Evolutionary conservation across 2,113 vertebrate species (phyloP).

Genomic region (Stictonetta naevosa): DNA sequence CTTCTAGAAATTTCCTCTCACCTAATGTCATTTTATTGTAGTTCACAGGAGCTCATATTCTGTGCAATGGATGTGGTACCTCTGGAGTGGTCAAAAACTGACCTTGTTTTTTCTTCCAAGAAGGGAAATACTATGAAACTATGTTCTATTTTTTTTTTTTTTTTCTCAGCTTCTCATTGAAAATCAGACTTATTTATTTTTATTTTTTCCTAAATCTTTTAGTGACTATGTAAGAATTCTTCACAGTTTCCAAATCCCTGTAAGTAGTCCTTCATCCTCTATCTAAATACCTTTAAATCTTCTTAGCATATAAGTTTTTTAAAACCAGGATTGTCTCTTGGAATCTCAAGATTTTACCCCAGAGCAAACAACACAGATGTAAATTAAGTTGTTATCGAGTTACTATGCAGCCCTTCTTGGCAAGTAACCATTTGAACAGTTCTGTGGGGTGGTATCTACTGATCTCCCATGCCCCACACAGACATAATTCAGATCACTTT

Average conservation of each 20-base stretch:
- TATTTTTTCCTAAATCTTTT: neutral
- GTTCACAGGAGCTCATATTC: neutral
- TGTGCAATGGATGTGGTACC: neutral
- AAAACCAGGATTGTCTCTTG: neutral
- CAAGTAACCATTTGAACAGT: neutral
- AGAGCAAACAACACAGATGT: neutral
- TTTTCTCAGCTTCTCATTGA: neutral
- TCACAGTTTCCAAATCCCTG: neutral
- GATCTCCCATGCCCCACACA: neutral
- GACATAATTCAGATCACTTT: constrained; percentile 28
- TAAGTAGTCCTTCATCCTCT: neutral
- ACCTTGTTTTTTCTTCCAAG: neutral
- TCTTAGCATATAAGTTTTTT: neutral
- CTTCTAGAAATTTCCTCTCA: neutral
- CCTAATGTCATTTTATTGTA: neutral
- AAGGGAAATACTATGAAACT: neutral
- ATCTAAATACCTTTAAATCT: neutral
- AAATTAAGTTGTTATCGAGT: neutral
- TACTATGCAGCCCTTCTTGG: neutral
- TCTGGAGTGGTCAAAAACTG: neutral
- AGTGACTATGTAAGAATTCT: neutral
- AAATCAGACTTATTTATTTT: neutral
- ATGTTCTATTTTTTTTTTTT: neutral
- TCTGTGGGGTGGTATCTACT: neutral
- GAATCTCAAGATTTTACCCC: neutral